Base-by-base conservation (phyloP, 2,888 invertebrate genomes). In the Oscheius sp. region DNA sequence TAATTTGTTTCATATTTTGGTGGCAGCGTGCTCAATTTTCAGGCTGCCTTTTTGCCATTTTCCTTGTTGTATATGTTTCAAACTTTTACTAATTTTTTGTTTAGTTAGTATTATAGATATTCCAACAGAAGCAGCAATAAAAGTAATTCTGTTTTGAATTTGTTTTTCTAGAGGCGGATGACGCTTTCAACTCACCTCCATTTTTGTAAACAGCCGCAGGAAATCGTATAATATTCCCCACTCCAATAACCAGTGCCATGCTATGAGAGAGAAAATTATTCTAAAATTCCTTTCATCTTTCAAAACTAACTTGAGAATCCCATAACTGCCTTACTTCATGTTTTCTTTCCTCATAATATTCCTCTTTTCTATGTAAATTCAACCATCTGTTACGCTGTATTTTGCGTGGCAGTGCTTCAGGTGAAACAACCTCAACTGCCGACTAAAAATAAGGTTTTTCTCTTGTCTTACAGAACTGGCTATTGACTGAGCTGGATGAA, bases 171-270 rank as follows among this genome's bases (percentile, higher is more conserved):
- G n/a, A n/a, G n/a, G n/a, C n/a, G n/a, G n/a, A n/a, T n/a, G n/a
- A n/a, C n/a, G n/a, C n/a, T n/a, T n/a, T n/a, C 8, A 20, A 38
- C 51, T 72, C 75, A 54, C 82, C 83, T 32, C 82, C 82, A 50
- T 80, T 73, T 49, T 78, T 80, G 68, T 83, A 83, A 14, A 82
- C 78, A 67, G 81, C 81, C 20, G 84, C 80, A 2, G 84, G 84
- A 49, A 84, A 84, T 17, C 84, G 72, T 49, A 84, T 72, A 0
- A 81, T 78, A 67, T 83, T 82, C 0, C 84, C 84, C 6, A 85
- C 82, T 1, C 85, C 85, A 8, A 85, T 80, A 62, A 85, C 83
- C 56, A 85, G 82, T 3, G 85, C 84, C 28, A 84, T 75, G 59
- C 81, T 82, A 3, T 85, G 76, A 22, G 83, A 71, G 69, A 85